Conservation (phyloP, 1,140 invertebrate species). For the Heliconius nattereri region DNA sequence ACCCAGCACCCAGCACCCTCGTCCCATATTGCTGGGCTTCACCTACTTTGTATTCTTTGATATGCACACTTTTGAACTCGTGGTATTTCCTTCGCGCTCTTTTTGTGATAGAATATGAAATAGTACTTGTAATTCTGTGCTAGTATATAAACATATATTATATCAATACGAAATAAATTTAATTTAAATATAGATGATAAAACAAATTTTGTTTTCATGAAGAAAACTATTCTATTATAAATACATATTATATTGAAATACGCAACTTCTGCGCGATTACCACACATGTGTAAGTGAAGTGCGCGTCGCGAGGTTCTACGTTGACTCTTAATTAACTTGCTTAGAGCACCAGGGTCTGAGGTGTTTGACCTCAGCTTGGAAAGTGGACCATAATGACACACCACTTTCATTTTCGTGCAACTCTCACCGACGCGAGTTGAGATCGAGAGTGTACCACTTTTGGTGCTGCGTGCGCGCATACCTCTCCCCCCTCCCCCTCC, state of each 20-base stretch:
- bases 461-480: conserved; percentile 73
- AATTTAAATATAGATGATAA: too few relatives aligned
- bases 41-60: conserved; percentile 42
- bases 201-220: not conserved
- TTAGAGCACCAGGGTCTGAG: conserved; percentile 40
- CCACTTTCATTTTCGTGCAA: conserved; percentile 80
- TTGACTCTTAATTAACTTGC: conserved; percentile 46
- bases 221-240: not conserved
- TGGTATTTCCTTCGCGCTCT: not conserved
- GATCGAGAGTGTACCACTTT: conserved; percentile 80
- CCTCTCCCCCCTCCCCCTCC: conserved; percentile 45
- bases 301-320: conserved; percentile 27
- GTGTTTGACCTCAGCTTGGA: conserved; percentile 72
- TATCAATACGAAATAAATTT: too few relatives aligned
- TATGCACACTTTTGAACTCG: conserved; percentile 19
- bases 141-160: not conserved
- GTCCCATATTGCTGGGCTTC: conserved; percentile 59
- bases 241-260: not conserved
- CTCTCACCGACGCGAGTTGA: conserved; percentile 75
- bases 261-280: conserved; percentile 26
- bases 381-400: conserved; percentile 79
- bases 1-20: conserved; percentile 49
- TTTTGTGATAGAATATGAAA: not conserved
- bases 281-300: conserved; percentile 23
- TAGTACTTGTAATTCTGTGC: too few relatives aligned